Percentiles rank a stretch among this genome's conserved stretches.
Evolutionary conservation across 2,888 invertebrate genomes (phyloP).

Genomic region (Aporophyla lueneburgensis): DNA sequence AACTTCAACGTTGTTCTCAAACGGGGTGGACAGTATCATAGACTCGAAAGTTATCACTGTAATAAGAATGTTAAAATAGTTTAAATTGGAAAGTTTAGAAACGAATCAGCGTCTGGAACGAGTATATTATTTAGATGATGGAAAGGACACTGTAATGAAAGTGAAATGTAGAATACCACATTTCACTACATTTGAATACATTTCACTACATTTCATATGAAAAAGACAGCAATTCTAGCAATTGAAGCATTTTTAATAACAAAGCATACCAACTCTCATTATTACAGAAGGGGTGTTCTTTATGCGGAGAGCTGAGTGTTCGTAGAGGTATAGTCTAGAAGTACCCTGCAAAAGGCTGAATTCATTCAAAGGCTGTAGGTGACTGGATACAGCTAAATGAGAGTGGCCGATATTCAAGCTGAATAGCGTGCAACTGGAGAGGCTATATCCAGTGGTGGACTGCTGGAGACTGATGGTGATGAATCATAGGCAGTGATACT

Average conservation of each 20-base stretch:
- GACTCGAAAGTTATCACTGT: slow-evolving; percentile 93
- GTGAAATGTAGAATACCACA: background rate
- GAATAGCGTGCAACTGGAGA: too few relatives aligned
- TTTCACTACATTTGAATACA: too few relatives aligned
- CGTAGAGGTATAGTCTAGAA: background rate
- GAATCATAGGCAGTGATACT: too few relatives aligned
- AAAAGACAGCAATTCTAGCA: background rate
- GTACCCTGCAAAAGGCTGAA: background rate
- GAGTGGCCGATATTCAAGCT: too few relatives aligned
- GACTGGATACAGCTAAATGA: too few relatives aligned
- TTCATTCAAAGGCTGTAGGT: background rate
- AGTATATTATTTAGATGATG: slow-evolving; percentile 33
- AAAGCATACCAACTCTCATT: background rate
- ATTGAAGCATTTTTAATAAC: background rate
- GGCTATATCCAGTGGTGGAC: too few relatives aligned
- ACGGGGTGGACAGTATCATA: slow-evolving; percentile 93
- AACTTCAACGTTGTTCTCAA: slow-evolving; percentile 94
- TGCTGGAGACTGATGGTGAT: too few relatives aligned
- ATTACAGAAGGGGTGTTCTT: background rate
- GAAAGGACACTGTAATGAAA: slow-evolving; percentile 14
- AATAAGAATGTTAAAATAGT: slow-evolving; percentile 60
- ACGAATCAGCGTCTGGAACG: slow-evolving; percentile 27
- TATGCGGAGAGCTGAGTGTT: background rate
- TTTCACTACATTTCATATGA: too few relatives aligned
- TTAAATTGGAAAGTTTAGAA: slow-evolving; percentile 20